Evolutionary conservation across 1,140 invertebrate genomes (phyloP).

Genomic region (Nephotettix cincticeps): DNA sequence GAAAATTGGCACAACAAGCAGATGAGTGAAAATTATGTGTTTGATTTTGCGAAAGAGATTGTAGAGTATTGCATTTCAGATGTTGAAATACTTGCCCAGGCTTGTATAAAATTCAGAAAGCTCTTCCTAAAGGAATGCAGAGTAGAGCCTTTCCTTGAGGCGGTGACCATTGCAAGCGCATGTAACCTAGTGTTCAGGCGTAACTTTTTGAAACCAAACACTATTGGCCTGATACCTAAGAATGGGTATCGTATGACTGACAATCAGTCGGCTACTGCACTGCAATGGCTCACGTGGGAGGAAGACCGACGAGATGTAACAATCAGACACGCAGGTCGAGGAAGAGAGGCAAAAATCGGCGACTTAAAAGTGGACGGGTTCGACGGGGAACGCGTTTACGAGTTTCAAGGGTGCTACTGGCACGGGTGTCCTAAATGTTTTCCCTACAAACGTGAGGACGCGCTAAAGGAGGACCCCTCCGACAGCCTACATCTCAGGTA

Average conservation of each 20-base stretch:
- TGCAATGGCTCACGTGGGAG: conserved; percentile 11
- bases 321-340: background rate
- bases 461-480: too few relatives aligned
- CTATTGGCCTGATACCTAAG: background rate
- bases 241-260: background rate
- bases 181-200: background rate
- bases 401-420: conserved; percentile 26
- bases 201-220: too few relatives aligned
- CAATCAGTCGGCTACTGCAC: background rate
- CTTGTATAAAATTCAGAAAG: conserved; percentile 24
- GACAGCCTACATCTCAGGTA: too few relatives aligned
- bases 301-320: background rate
- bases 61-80: conserved; percentile 28
- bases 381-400: conserved; percentile 1
- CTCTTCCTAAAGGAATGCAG: background rate
- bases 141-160: conserved; percentile 1
- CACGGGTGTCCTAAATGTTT: conserved; percentile 30
- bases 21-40: conserved; percentile 23
- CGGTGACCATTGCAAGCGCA: background rate
- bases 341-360: background rate
- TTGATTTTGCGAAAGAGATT: conserved; percentile 22
- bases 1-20: conserved; percentile 21
- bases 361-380: conserved; percentile 7
- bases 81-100: conserved; percentile 29
- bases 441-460: too few relatives aligned